Conservation (phyloP, 2,113 vertebrate genomes). For the Eulemur rufifrons region DNA sequence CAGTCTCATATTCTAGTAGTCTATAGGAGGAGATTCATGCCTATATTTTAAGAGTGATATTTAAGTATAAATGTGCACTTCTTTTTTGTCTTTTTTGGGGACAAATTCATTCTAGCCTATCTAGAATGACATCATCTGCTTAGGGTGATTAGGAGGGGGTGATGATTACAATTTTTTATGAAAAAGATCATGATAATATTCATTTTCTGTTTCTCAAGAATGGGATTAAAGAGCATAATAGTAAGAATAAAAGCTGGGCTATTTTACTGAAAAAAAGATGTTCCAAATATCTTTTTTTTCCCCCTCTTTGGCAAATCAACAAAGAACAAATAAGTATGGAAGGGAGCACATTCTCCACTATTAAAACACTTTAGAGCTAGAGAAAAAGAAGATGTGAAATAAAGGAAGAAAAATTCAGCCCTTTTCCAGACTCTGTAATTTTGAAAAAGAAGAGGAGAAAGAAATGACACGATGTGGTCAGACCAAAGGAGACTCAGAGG, state of each 20-base stretch:
- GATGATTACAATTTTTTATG: conserved; percentile 21
- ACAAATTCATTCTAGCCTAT: background rate
- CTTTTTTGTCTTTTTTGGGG: background rate
- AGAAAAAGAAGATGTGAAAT: background rate
- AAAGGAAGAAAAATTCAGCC: background rate
- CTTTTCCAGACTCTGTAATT: background rate
- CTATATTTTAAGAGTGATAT: background rate
- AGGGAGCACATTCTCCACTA: background rate
- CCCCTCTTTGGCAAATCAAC: background rate
- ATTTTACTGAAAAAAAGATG: background rate
- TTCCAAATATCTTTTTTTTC: conserved; percentile 23
- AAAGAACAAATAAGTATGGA: background rate
- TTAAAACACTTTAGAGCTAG: background rate
- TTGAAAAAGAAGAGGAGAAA: background rate
- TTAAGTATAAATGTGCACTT: background rate
- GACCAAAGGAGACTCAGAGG: background rate
- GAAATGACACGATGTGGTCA: background rate
- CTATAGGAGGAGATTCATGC: background rate
- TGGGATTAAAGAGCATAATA: background rate
- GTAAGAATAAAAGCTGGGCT: background rate
- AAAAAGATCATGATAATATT: background rate
- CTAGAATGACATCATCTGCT: background rate
- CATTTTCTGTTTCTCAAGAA: background rate
- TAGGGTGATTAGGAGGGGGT: background rate
- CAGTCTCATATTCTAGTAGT: background rate